phyloP scores from a whole-genome alignment of 2,797 vertebrate genomes.

The Siniperca scherzeri region DNA sequence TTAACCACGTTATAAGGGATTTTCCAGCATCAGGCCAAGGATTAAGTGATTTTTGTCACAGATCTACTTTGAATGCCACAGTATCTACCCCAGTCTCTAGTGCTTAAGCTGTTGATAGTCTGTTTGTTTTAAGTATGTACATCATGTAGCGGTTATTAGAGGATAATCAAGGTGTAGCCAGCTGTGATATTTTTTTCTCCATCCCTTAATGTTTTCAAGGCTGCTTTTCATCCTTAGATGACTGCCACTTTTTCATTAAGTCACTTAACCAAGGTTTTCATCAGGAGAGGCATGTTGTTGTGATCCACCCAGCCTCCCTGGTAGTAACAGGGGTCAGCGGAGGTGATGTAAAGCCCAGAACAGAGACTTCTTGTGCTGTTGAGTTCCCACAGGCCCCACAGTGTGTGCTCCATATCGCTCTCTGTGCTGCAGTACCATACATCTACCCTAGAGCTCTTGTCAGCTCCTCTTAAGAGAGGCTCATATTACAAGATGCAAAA shows the following conservation, averaged over 20 bases:
- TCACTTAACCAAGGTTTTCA: constrained; percentile 62
- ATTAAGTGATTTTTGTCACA: constrained; percentile 61
- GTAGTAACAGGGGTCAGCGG: constrained; percentile 65
- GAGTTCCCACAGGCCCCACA: constrained; percentile 65
- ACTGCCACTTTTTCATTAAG: constrained; percentile 55
- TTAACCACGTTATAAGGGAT: constrained; percentile 63
- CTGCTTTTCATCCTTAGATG: constrained; percentile 43
- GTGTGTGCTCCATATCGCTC: constrained; percentile 51
- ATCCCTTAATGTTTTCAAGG: constrained; percentile 51
- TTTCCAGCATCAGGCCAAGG: constrained; percentile 63
- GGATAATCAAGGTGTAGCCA: constrained; percentile 55
- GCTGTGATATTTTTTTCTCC: constrained; percentile 6
- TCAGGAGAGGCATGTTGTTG: constrained; percentile 66
- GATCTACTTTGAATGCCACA: constrained; percentile 56
- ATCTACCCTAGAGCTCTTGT: constrained; percentile 77
- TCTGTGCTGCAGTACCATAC: constrained; percentile 71
- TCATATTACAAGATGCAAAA: constrained; percentile 81
- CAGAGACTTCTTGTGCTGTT: constrained; percentile 49
- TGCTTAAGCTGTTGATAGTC: constrained; percentile 55
- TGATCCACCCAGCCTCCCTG: constrained; percentile 59
- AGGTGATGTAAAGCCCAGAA: constrained; percentile 69
- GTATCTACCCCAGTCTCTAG: constrained; percentile 34
- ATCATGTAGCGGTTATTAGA: constrained; percentile 48
- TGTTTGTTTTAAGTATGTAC: constrained; percentile 59
- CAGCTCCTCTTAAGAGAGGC: constrained; percentile 79